phyloP scores from a whole-genome alignment of 2,797 vertebrate species.

The Chelonia mydas region DNA sequence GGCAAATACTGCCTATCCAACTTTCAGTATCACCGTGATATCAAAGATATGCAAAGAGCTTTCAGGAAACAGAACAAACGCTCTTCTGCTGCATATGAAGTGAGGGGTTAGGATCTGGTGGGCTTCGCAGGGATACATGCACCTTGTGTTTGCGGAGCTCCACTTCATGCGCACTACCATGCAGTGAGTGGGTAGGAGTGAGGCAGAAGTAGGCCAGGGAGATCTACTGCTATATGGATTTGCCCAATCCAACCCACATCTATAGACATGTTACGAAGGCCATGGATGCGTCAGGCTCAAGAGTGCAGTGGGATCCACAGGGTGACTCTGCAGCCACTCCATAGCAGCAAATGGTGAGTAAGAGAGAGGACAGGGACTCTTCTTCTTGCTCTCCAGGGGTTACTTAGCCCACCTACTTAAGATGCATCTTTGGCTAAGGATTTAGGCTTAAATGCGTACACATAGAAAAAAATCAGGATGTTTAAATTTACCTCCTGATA shows the following conservation, averaged over 20 bases:
- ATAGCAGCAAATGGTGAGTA: neutral
- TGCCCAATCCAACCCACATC: neutral
- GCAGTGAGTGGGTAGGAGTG: neutral
- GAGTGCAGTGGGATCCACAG: neutral
- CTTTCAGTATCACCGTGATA: neutral
- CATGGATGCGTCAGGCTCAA: neutral
- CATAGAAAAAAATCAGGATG: fast-evolving
- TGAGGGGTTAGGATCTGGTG: neutral
- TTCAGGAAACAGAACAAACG: neutral
- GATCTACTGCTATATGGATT: neutral
- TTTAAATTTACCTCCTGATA: slow-evolving; percentile 92
- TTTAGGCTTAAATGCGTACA: neutral
- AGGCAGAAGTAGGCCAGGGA: neutral
- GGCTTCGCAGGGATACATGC: neutral
- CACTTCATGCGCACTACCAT: neutral
- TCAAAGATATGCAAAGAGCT: fast-evolving
- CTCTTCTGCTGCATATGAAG: neutral
- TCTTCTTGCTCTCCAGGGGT: neutral
- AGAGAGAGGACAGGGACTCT: neutral
- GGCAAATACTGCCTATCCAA: fast-evolving
- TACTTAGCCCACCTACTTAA: neutral
- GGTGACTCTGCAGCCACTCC: neutral
- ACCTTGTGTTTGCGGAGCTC: neutral
- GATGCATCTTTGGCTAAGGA: neutral
- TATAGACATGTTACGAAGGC: neutral